Base-by-base conservation (phyloP, 2,797 vertebrate species). In the Chelmon rostratus region DNA sequence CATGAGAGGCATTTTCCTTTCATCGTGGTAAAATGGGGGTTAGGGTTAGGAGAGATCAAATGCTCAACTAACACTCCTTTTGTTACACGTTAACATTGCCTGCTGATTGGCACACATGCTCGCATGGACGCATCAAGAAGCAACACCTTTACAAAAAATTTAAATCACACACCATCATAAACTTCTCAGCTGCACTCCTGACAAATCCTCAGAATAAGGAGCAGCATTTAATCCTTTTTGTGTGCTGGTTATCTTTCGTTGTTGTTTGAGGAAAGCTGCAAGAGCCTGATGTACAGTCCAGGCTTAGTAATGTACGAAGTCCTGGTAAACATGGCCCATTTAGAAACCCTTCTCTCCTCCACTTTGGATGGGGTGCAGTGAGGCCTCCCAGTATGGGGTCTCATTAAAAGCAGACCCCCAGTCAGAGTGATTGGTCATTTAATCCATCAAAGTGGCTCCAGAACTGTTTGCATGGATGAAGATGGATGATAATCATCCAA, bases 361-460 rank as follows among this genome's bases (percentile, higher is more conserved):
- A 16, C 11, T 61, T 56, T 52, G 19, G 44, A 64, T 28, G 11
- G 23, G 46, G 33, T 53, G 49, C 59, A 25, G 33, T 31, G 46
- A 68, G 23, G 21, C 76, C 64, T 76, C 70, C 23, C 72, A 77
- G 53, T 28, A 57, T 52, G 85, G 15, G 64, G 23, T 77, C 78
- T 64, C 73, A 84, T 86, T 88, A 83, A 87, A 88, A 35, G 63
- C 66, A 62, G 47, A 78, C 73, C 62, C 80, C 70, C 59, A 77
- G 49, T 86, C 54, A 80, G 68, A 81, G 31, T 82, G 76, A 91
- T 82, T 90, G 82, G 66, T 44, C 21, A 37, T 57, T 63, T 78
- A 89, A 88, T 92, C 66, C 73, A 83, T 84, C 69, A 85, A 37
- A 75, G 67, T 69, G 16, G 76, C 53, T 72, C 35, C n/a, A 44